Conservation (phyloP, 2,113 vertebrate species). For the Dryoscopus gambensis region DNA sequence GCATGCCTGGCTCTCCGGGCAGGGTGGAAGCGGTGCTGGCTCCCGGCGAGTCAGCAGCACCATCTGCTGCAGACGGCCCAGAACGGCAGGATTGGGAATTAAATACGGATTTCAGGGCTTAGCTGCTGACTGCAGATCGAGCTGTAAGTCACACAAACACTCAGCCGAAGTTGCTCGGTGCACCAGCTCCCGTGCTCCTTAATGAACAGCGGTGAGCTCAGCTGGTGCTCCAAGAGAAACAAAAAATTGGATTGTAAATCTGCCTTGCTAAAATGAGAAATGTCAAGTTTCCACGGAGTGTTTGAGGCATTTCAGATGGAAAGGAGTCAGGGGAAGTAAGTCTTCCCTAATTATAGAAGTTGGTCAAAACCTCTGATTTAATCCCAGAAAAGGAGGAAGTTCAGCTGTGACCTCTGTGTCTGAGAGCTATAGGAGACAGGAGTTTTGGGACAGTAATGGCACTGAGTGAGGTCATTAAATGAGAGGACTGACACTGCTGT, state of each 20-base stretch:
- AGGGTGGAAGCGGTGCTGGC: rapidly evolving
- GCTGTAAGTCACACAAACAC: background rate
- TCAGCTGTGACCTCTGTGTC: background rate
- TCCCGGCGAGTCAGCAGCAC: slow-evolving; percentile 3
- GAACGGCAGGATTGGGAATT: background rate
- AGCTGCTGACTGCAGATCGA: background rate
- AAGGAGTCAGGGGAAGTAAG: background rate
- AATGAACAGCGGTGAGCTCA: background rate
- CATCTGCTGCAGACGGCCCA: slow-evolving; percentile 9
- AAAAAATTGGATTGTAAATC: background rate
- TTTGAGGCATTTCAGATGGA: background rate
- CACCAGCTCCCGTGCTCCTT: background rate
- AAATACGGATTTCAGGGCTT: background rate
- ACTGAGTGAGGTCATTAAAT: background rate
- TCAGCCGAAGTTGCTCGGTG: rapidly evolving
- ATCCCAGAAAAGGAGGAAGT: background rate
- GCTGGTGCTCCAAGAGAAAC: background rate
- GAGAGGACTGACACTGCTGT: background rate
- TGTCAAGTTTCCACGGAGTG: background rate
- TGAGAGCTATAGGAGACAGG: background rate
- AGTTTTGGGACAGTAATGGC: background rate
- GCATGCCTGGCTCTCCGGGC: background rate
- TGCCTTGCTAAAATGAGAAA: background rate
- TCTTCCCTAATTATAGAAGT: background rate
- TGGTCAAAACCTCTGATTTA: background rate